Evolutionary conservation across 2,888 invertebrate genomes (phyloP).

Genomic region (Drosophila subquinaria): DNA sequence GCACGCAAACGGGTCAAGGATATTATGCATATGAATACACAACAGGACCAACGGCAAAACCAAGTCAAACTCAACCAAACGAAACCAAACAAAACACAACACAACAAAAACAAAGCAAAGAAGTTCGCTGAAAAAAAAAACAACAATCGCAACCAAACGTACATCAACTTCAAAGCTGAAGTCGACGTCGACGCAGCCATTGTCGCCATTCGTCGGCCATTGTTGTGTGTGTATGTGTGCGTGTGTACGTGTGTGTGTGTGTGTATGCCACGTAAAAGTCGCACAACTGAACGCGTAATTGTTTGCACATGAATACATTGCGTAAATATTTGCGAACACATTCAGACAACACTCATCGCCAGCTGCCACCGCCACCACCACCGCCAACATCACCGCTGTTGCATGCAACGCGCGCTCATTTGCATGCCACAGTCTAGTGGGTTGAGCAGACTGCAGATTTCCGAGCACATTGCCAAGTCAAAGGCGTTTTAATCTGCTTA

Average conservation of each 20-base stretch:
- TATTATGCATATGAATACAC: conserved; percentile 72
- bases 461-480: conserved; percentile 68
- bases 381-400: not conserved
- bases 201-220: conserved; percentile 50
- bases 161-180: conserved; percentile 45
- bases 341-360: conserved; percentile 32
- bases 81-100: conserved; percentile 6
- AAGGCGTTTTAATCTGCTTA: conserved; percentile 80
- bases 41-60: conserved; percentile 9
- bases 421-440: conserved; percentile 61
- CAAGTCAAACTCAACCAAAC: conserved; percentile 33
- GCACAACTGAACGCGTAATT: conserved; percentile 78
- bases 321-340: conserved; percentile 68
- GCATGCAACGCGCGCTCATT: conserved; percentile 60
- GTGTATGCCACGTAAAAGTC: conserved; percentile 53
- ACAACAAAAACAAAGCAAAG: conserved; percentile 16
- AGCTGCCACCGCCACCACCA: not conserved
- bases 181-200: conserved; percentile 38
- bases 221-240: conserved; percentile 39
- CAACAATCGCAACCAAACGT: conserved; percentile 28
- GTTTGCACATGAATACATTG: conserved; percentile 80
- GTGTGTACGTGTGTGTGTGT: conserved; percentile 9
- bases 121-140: conserved; percentile 21
- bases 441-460: conserved; percentile 50
- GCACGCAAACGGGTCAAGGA: conserved; percentile 75